Conservation (phyloP, 2,113 vertebrate species). For the Acrocephalus arundinaceus region DNA sequence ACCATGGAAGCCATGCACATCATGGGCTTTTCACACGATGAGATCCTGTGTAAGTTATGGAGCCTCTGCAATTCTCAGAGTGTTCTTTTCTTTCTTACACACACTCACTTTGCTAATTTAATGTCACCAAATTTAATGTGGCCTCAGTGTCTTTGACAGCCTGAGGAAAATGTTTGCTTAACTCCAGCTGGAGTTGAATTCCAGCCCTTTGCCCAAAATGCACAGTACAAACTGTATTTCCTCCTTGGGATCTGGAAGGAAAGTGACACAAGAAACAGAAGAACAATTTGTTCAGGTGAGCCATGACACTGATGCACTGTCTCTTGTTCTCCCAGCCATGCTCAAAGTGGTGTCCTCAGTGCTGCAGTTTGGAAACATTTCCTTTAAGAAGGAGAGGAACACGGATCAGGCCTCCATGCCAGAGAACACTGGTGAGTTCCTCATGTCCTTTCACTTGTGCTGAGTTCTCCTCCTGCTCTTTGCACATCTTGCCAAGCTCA, state of each 20-base stretch:
- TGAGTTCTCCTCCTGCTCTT: neutral
- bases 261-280: neutral
- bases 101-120: neutral
- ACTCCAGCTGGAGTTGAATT: neutral
- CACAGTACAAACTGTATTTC: neutral
- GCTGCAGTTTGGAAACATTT: conserved; percentile 95
- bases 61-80: neutral
- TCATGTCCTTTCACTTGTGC: rapidly evolving
- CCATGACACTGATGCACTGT: neutral
- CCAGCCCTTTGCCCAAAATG: neutral
- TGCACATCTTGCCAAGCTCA: neutral
- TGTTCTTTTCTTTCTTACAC: neutral
- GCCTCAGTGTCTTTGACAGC: neutral
- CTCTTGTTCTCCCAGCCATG: conserved; percentile 81
- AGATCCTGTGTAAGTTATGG: conserved; percentile 88
- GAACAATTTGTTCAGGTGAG: neutral
- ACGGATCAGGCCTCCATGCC: conserved; percentile 98
- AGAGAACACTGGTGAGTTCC: conserved; percentile 89
- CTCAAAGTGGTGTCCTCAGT: conserved; percentile 96
- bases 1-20: conserved; percentile 99
- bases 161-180: neutral
- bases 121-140: neutral
- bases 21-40: conserved; percentile 97
- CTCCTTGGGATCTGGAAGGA: neutral
- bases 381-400: conserved; percentile 98